Percentiles rank a stretch among this genome's conserved stretches.
These are phyloP conservation scores for Orussus abietinus DNA, from an alignment of 1,140 invertebrate species.

Conservation along the genomic window DNA sequence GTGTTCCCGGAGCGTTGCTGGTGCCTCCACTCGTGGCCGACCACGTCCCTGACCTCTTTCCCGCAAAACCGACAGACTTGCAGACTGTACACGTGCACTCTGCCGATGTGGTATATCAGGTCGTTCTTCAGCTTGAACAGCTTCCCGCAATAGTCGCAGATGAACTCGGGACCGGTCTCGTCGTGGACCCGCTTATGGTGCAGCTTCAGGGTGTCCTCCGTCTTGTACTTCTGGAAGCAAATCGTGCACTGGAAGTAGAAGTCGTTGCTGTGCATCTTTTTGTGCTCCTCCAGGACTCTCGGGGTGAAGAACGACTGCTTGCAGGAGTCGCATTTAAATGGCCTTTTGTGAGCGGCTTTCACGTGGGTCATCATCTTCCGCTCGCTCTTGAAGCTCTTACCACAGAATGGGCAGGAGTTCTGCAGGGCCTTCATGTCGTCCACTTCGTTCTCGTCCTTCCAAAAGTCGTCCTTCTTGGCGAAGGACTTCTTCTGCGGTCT, in stretches of 20 bases:
- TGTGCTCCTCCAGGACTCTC: slow-evolving; percentile 16
- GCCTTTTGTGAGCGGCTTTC: slow-evolving; percentile 12
- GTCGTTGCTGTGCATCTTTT: slow-evolving; percentile 20
- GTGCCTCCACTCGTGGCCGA: slow-evolving; percentile 29
- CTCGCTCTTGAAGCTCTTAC: slow-evolving; percentile 38
- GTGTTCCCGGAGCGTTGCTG: slow-evolving; percentile 14
- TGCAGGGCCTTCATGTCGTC: slow-evolving; percentile 36
- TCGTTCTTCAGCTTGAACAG: slow-evolving; percentile 33
- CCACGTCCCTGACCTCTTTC: slow-evolving; percentile 27
- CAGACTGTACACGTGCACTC: slow-evolving; percentile 19
- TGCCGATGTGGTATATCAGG: slow-evolving; percentile 19
- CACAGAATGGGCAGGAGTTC: slow-evolving; percentile 46
- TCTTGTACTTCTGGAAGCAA: slow-evolving; percentile 50
- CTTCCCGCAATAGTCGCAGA: slow-evolving; percentile 34
- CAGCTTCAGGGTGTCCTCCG: slow-evolving; percentile 48
- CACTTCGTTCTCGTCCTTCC: not conserved
- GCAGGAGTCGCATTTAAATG: slow-evolving; percentile 26
- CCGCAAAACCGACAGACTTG: slow-evolving; percentile 27
- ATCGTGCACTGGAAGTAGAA: slow-evolving; percentile 24
- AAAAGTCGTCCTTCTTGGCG: too few species aligned
- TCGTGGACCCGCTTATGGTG: slow-evolving; percentile 48
- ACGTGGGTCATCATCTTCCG: slow-evolving; percentile 7
- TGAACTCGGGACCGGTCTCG: slow-evolving; percentile 19
- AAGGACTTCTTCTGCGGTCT: too few species aligned
- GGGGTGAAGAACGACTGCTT: slow-evolving; percentile 28